phyloP scores from a whole-genome alignment of 2,113 vertebrate genomes.

The Oceanodroma tethys region DNA sequence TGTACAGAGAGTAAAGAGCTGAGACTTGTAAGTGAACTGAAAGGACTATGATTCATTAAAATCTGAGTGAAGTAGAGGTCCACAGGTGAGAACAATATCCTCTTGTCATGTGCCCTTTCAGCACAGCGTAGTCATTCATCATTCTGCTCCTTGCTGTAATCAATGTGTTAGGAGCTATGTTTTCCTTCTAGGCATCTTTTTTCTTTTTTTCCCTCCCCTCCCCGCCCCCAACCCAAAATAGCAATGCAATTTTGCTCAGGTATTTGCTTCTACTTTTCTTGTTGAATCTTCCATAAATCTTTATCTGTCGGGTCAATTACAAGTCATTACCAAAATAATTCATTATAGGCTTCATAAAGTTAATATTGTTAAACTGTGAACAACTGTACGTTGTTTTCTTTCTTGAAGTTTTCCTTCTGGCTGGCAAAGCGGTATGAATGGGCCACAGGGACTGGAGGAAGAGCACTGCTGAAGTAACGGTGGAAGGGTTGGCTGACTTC shows the following conservation, averaged over 20 bases:
- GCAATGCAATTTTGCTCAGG: conserved; percentile 19
- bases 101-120: conserved; percentile 16
- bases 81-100: conserved; percentile 41
- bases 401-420: background rate
- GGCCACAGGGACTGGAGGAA: background rate
- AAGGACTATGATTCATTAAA: conserved; percentile 17
- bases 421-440: background rate
- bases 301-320: background rate
- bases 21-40: conserved; percentile 5
- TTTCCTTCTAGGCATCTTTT: conserved; percentile 33
- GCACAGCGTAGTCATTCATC: conserved; percentile 33
- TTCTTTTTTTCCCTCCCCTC: background rate
- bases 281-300: conserved; percentile 23
- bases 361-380: background rate
- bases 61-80: background rate
- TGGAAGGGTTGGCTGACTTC: background rate
- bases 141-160: conserved; percentile 1
- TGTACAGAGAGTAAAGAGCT: background rate
- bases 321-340: conserved; percentile 20
- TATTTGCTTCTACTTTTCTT: background rate
- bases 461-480: background rate
- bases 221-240: background rate
- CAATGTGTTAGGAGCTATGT: conserved; percentile 24
- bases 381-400: background rate
- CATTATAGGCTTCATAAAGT: background rate